These are phyloP conservation scores for Oligia fasciuncula DNA, from an alignment of 2,888 invertebrate genomes.

Conservation along the genomic window DNA sequence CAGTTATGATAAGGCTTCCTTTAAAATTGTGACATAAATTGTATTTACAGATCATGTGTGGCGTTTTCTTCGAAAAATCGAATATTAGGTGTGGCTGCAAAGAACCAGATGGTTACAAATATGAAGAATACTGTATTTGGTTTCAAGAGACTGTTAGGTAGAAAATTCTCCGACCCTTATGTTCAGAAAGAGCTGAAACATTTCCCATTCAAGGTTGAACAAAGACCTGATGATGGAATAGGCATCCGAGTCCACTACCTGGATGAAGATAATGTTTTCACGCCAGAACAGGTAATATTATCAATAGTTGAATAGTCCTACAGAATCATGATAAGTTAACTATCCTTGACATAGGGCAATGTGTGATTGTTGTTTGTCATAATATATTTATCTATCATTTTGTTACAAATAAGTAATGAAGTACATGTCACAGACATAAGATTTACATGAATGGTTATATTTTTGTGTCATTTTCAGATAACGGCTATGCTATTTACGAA, in stretches of 20 bases:
- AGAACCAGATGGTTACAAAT: conserved; percentile 98
- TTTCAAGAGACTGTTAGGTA: conserved; percentile 97
- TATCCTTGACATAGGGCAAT: conserved; percentile 37
- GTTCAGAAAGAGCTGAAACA: conserved; percentile 95
- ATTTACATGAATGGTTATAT: conserved; percentile 10
- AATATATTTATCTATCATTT: conserved; percentile 20
- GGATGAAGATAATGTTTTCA: conserved; percentile 95
- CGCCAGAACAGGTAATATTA: conserved; percentile 94
- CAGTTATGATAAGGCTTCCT: neutral
- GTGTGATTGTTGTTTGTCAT: conserved; percentile 30
- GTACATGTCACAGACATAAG: neutral
- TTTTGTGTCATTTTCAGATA: conserved; percentile 85
- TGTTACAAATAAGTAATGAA: conserved; percentile 15
- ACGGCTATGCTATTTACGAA: conserved; percentile 99
- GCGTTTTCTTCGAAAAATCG: conserved; percentile 98
- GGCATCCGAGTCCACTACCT: conserved; percentile 97
- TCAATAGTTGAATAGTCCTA: conserved; percentile 4
- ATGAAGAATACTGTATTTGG: conserved; percentile 98
- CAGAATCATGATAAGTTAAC: conserved; percentile 16
- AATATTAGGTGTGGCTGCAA: conserved; percentile 98
- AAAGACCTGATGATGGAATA: conserved; percentile 94
- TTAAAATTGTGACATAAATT: conserved; percentile 2
- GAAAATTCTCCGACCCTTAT: conserved; percentile 96
- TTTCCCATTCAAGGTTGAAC: conserved; percentile 94
- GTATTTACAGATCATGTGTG: conserved; percentile 95